phyloP scores from a whole-genome alignment of 2,113 vertebrate genomes.

The Antechinus flavipes region DNA sequence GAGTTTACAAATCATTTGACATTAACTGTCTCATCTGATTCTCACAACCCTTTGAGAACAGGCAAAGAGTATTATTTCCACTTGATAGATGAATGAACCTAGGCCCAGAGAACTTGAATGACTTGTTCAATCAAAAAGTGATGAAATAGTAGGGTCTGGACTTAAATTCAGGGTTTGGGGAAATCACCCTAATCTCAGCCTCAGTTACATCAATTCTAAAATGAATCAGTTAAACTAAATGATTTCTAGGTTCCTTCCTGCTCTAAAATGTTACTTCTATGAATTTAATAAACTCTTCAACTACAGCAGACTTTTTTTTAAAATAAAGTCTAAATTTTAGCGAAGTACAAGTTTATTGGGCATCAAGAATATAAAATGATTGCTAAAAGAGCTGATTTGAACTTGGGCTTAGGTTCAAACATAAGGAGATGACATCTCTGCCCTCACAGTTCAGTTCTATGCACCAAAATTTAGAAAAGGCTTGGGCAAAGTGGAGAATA shows the following conservation, averaged over 20 bases:
- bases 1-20: constrained; percentile 2
- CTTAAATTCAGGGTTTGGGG: background rate
- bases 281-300: background rate
- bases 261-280: background rate
- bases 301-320: background rate
- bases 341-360: background rate
- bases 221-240: background rate
- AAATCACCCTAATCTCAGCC: background rate
- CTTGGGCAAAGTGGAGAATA: background rate
- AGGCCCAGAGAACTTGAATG: background rate
- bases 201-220: background rate
- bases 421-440: background rate
- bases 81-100: background rate
- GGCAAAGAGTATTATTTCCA: background rate
- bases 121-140: background rate
- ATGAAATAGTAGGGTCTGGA: background rate
- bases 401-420: background rate
- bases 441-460: background rate
- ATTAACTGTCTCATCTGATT: background rate
- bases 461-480: background rate
- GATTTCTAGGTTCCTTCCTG: background rate
- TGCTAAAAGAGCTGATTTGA: background rate
- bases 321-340: background rate
- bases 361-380: background rate
- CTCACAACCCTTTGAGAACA: background rate